phyloP scores from a whole-genome alignment of 2,797 vertebrate genomes.

The Ctenopoma multispine region DNA sequence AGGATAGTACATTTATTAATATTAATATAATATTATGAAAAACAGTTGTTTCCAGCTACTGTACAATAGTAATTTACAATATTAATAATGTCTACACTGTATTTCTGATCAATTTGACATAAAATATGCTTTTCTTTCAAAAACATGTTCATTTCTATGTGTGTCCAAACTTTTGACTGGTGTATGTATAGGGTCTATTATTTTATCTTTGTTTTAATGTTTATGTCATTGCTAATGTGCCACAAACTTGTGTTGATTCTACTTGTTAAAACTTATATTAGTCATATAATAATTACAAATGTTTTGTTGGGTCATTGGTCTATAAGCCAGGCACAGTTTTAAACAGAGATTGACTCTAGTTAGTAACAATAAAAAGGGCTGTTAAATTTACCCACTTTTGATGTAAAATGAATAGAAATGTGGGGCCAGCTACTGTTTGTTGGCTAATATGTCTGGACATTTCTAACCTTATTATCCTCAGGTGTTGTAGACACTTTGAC shows the following conservation, averaged over 20 bases:
- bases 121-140: too few species aligned
- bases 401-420: constrained; percentile 36
- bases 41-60: too few species aligned
- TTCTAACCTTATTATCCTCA: constrained; percentile 25
- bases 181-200: too few species aligned
- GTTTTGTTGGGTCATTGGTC: background rate
- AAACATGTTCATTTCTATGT: too few species aligned
- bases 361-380: constrained; percentile 10
- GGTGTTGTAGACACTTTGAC: constrained; percentile 26
- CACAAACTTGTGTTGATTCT: constrained; percentile 11
- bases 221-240: too few species aligned
- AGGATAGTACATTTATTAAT: too few species aligned
- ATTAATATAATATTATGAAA: too few species aligned
- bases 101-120: too few species aligned
- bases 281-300: background rate
- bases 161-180: too few species aligned
- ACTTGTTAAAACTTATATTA: background rate
- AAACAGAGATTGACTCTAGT: constrained; percentile 4
- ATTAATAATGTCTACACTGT: too few species aligned
- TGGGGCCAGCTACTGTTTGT: background rate
- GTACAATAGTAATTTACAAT: too few species aligned
- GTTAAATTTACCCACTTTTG: constrained; percentile 19
- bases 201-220: constrained; percentile 17
- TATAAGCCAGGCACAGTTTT: background rate
- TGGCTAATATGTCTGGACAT: constrained; percentile 10